phyloP scores from a whole-genome alignment of 2,888 invertebrate genomes.

The Aspidiotus rigidus region DNA sequence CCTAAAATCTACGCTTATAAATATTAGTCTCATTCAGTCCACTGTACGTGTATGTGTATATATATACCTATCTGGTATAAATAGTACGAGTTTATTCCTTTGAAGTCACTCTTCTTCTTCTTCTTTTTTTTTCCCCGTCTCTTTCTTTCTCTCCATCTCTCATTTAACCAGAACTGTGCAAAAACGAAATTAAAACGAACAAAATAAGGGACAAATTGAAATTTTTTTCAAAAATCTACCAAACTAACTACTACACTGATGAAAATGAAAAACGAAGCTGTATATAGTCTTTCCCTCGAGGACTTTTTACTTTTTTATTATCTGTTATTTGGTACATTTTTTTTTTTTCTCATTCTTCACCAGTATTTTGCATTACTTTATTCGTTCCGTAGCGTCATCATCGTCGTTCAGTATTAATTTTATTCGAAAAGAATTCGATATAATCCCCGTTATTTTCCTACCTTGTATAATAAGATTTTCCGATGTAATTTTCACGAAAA shows the following conservation, averaged over 20 bases:
- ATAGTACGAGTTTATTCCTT: constrained; percentile 14
- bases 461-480: constrained; percentile 33
- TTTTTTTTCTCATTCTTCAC: constrained; percentile 6
- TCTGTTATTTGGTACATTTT: constrained; percentile 29
- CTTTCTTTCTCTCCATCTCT: no score
- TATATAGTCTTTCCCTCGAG: constrained; percentile 26
- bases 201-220: constrained; percentile 33
- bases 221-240: no score
- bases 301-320: constrained; percentile 28
- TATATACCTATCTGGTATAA: no score
- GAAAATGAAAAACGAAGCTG: constrained; percentile 25
- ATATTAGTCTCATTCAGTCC: constrained; percentile 32
- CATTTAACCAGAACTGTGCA: neutral
- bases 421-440: constrained; percentile 34
- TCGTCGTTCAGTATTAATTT: constrained; percentile 28
- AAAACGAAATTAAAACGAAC: constrained; percentile 33
- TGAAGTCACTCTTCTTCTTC: constrained; percentile 16
- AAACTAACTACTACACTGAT: constrained; percentile 9
- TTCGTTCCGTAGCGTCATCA: constrained; percentile 6
- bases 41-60: neutral
- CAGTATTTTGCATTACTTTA: neutral
- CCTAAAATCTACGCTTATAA: constrained; percentile 29
- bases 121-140: no score
- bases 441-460: constrained; percentile 33
- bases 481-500: constrained; percentile 32